Conservation (phyloP, 2,113 vertebrate species). For the Tachysurus fulvidraco region DNA sequence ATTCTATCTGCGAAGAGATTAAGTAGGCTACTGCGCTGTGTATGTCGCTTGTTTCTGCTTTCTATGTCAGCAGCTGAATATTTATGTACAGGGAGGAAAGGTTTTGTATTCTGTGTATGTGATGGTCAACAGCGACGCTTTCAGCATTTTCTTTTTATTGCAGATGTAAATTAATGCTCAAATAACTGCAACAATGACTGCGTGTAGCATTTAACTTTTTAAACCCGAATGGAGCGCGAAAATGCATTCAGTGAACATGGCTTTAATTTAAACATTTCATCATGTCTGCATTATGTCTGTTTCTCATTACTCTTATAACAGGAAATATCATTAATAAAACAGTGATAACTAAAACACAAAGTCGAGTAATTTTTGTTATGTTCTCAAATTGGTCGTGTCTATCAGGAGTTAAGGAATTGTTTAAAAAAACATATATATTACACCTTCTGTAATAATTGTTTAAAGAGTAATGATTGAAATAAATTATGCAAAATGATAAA, state of each 20-base stretch:
- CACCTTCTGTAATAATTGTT: not conserved
- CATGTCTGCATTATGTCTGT: not conserved
- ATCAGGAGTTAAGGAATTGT: not conserved
- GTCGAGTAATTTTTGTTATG: not conserved
- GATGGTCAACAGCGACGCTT: no score
- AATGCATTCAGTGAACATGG: not conserved
- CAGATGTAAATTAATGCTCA: not conserved
- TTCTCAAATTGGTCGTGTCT: no score
- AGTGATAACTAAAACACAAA: not conserved
- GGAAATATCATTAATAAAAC: not conserved
- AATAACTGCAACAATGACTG: not conserved
- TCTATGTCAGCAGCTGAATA: no score
- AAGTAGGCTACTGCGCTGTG: no score
- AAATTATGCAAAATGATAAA: no score
- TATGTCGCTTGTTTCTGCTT: no score
- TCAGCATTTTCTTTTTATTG: no score
- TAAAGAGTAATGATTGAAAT: not conserved
- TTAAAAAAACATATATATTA: fast-evolving
- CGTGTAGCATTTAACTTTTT: no score
- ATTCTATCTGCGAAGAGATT: no score
- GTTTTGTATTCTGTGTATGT: no score
- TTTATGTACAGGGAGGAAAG: no score
- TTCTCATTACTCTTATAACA: not conserved
- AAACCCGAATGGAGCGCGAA: not conserved
- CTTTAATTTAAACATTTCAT: not conserved